phyloP scores from a whole-genome alignment of 1,140 invertebrate genomes.

The Zaprionus tsacasi region DNA sequence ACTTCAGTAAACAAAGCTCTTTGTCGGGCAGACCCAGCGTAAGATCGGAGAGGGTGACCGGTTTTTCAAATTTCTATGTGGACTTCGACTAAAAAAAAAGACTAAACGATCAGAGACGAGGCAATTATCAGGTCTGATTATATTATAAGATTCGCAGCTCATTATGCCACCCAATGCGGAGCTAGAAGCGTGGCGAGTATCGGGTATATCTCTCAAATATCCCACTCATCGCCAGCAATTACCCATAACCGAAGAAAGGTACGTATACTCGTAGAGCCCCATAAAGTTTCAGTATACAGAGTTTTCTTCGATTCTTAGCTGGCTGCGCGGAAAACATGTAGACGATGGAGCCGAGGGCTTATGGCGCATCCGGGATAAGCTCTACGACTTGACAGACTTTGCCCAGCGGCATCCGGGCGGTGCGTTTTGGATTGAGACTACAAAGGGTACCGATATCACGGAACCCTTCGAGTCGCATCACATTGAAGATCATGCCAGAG shows the following conservation, averaged over 20 bases:
- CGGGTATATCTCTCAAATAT: conserved; percentile 66
- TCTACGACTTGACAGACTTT: conserved; percentile 91
- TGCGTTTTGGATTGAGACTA: conserved; percentile 89
- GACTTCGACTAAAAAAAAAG: conserved; percentile 27
- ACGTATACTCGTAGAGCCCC: not conserved
- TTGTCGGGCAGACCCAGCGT: conserved; percentile 21
- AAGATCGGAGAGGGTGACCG: not conserved
- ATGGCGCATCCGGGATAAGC: conserved; percentile 90
- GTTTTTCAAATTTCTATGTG: conserved; percentile 42
- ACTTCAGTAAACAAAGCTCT: conserved; percentile 57
- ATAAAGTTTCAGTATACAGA: not conserved
- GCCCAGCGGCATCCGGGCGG: conserved; percentile 91
- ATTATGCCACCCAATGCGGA: conserved; percentile 58
- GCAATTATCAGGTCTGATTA: conserved; percentile 29
- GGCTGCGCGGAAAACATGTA: conserved; percentile 88
- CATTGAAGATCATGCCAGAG: conserved; percentile 85
- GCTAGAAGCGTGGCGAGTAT: conserved; percentile 57
- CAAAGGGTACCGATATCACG: conserved; percentile 91
- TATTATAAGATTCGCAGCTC: not conserved
- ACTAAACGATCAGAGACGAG: conserved; percentile 3
- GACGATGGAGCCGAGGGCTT: conserved; percentile 91
- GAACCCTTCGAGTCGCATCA: conserved; percentile 90
- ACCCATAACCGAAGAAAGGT: conserved; percentile 55
- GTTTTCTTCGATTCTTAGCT: conserved; percentile 61
- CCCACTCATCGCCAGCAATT: conserved; percentile 52